phyloP scores from a whole-genome alignment of 2,113 vertebrate genomes.

The Dipodomys spectabilis region DNA sequence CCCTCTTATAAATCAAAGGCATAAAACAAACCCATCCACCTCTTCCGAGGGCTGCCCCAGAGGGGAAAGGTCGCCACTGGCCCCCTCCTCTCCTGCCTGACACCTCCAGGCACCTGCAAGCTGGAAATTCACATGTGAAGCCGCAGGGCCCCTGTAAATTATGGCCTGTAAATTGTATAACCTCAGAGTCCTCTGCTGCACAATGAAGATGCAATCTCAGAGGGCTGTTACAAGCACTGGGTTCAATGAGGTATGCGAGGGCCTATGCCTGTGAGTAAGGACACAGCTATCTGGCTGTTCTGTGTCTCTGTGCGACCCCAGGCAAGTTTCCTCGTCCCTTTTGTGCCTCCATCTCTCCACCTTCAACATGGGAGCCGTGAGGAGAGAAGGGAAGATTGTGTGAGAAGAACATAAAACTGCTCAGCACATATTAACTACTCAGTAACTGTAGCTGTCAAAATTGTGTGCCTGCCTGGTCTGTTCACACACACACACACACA shows the following conservation, averaged over 20 bases:
- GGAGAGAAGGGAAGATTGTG: neutral
- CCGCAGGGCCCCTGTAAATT: conserved; percentile 44
- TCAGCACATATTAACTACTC: neutral
- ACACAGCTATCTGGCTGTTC: neutral
- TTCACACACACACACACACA: too few species aligned
- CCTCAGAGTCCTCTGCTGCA: neutral
- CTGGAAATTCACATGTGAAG: conserved; percentile 64
- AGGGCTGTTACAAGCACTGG: neutral
- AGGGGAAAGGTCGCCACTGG: conserved; percentile 63
- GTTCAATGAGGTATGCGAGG: neutral
- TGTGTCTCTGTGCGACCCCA: neutral
- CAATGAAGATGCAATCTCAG: conserved; percentile 31
- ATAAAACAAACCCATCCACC: conserved; percentile 28
- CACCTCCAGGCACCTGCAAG: conserved; percentile 75
- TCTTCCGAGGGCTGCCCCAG: conserved; percentile 10
- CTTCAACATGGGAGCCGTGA: neutral
- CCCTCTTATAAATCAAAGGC: conserved; percentile 64
- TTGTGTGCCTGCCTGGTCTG: neutral
- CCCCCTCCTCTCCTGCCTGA: conserved; percentile 53
- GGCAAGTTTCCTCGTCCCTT: conserved; percentile 2
- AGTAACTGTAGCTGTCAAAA: neutral
- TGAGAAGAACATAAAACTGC: neutral
- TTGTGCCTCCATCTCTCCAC: conserved; percentile 17
- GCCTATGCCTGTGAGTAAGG: neutral
- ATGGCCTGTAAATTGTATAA: conserved; percentile 57